Evolutionary conservation across 2,113 vertebrate species (phyloP).

Genomic region (Pardalotus punctatus): DNA sequence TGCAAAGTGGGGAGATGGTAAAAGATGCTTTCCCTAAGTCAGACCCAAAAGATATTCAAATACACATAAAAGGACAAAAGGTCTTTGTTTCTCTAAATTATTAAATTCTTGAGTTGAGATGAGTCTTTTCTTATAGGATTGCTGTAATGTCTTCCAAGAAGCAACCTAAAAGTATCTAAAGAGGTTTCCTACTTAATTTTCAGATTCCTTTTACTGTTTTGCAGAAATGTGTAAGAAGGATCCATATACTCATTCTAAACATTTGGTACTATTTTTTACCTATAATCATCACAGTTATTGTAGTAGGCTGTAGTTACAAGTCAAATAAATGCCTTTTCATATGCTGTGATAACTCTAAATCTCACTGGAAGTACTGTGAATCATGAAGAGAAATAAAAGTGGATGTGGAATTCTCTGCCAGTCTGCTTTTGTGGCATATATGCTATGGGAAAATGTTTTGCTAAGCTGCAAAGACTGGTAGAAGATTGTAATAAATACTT

Average conservation of each 20-base stretch:
- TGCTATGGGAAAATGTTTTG: neutral
- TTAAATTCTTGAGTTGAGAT: neutral
- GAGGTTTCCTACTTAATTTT: neutral
- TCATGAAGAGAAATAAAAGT: neutral
- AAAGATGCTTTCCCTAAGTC: neutral
- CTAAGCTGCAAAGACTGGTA: neutral
- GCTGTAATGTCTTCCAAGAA: neutral
- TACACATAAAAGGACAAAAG: neutral
- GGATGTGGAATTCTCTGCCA: neutral
- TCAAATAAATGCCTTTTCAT: neutral
- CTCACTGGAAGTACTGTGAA: neutral
- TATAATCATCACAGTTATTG: neutral
- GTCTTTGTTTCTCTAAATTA: neutral
- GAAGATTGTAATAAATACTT: neutral
- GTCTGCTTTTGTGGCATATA: neutral
- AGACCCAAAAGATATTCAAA: neutral
- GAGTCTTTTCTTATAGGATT: neutral
- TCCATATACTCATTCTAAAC: neutral
- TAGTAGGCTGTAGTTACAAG: neutral
- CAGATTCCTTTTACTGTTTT: neutral
- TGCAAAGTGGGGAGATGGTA: neutral
- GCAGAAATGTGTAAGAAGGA: neutral
- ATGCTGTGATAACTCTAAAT: neutral
- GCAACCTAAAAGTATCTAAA: neutral
- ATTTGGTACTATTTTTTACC: neutral